Conservation (phyloP, 2,797 vertebrate species). For the Sebastes taczanowskii region DNA sequence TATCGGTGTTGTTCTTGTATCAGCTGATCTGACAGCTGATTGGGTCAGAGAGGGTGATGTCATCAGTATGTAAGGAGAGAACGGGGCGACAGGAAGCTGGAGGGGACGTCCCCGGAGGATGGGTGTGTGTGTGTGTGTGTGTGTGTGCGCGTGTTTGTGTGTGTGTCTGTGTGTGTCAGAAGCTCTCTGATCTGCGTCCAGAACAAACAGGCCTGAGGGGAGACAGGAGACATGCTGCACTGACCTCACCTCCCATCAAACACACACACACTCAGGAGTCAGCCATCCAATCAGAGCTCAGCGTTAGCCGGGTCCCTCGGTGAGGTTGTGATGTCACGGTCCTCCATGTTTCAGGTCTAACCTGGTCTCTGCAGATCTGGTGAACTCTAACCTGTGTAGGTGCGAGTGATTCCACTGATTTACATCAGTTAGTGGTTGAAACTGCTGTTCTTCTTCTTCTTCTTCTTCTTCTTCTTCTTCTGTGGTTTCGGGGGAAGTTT, state of each 20-base stretch:
- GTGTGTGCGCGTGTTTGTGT: slow-evolving; percentile 11
- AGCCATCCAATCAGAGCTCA: not conserved
- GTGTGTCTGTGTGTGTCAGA: not conserved
- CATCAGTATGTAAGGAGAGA: slow-evolving; percentile 22
- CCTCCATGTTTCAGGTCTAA: not conserved
- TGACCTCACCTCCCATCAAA: slow-evolving; percentile 43
- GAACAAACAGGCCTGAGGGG: slow-evolving; percentile 60
- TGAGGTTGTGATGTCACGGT: not conserved
- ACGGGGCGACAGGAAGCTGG: slow-evolving; percentile 44
- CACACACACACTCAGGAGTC: slow-evolving; percentile 18
- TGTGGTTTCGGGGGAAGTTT: too few relatives aligned
- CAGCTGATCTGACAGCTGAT: slow-evolving; percentile 46
- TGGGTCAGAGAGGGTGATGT: slow-evolving; percentile 44
- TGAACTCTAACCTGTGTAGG: not conserved
- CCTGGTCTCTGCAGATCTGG: not conserved
- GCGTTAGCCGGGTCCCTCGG: not conserved
- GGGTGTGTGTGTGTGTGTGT: slow-evolving; percentile 15
- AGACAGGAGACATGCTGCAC: slow-evolving; percentile 61
- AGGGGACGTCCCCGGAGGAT: slow-evolving; percentile 25
- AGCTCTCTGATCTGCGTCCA: slow-evolving; percentile 45
- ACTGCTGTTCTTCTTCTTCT: too few relatives aligned
- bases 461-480: too few relatives aligned
- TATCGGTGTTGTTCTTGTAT: not conserved
- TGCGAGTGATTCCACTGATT: too few relatives aligned
- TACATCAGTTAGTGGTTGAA: too few relatives aligned